phyloP scores from a whole-genome alignment of 35 echinoderm and acorn worm species.

The Heliocidaris erythrogramma region DNA sequence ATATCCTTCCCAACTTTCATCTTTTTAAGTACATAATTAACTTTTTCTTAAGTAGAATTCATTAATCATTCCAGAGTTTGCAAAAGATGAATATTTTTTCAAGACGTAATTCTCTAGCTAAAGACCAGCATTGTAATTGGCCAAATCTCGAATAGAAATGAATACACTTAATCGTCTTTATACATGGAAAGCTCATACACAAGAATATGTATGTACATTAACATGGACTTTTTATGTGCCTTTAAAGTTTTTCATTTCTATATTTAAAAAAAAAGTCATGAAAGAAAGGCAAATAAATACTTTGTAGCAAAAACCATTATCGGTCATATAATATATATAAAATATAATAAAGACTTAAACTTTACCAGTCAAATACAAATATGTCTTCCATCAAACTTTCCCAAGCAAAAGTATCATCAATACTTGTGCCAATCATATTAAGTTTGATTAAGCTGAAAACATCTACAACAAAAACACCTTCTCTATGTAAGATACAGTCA shows the following conservation, averaged over 20 bases:
- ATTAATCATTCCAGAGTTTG: background rate
- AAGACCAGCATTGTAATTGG: background rate
- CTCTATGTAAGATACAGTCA: background rate
- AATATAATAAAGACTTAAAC: background rate
- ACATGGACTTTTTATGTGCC: background rate
- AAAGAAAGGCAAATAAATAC: conserved; percentile 34
- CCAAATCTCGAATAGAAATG: background rate
- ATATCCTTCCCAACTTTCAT: background rate
- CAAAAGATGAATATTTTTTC: background rate
- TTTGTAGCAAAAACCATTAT: background rate
- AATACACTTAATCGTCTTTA: conserved; percentile 7
- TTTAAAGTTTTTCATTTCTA: background rate
- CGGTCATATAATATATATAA: background rate
- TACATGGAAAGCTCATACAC: conserved; percentile 15
- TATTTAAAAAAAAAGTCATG: background rate
- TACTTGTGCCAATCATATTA: background rate
- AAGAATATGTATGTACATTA: background rate
- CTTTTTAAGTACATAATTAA: background rate
- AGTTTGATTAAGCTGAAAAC: background rate
- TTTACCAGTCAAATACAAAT: background rate
- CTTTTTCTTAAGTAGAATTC: conserved; percentile 14
- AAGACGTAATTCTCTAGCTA: background rate
- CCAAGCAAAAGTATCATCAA: background rate
- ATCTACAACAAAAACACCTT: background rate
- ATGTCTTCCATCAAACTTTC: background rate